Evolutionary conservation across 2,113 vertebrate species (phyloP).

Genomic region (Argyrosomus japonicus): DNA sequence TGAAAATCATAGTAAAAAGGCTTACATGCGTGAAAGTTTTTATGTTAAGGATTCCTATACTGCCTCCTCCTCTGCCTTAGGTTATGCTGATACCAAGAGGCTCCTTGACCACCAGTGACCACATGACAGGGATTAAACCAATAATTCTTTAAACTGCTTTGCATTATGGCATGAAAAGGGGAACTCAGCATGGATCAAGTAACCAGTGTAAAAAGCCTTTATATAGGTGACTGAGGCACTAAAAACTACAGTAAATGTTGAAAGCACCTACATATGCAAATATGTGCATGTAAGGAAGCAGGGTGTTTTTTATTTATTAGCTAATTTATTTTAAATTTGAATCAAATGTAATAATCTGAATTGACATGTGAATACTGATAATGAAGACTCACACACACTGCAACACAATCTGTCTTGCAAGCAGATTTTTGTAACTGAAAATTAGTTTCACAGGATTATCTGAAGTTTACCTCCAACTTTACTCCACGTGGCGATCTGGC

Average conservation of each 20-base stretch:
- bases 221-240: neutral
- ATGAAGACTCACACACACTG: neutral
- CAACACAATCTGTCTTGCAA: neutral
- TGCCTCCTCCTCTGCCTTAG: neutral
- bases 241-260: neutral
- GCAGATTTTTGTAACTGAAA: neutral
- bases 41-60: constrained; percentile 3
- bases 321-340: constrained; percentile 4
- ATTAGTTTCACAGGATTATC: constrained; percentile 25
- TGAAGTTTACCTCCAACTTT: constrained; percentile 59
- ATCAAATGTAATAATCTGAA: neutral
- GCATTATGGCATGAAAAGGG: constrained; percentile 41
- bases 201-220: constrained; percentile 1
- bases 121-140: constrained; percentile 50
- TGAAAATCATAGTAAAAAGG: neutral
- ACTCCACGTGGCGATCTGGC: constrained; percentile 77
- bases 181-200: constrained; percentile 29
- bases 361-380: neutral
- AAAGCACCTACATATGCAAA: constrained; percentile 29
- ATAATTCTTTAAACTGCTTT: constrained; percentile 65
- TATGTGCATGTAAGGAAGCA: constrained; percentile 7
- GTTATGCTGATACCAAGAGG: constrained; percentile 8
- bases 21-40: neutral
- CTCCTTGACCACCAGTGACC: constrained; percentile 29
- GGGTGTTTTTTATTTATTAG: neutral